A percentile compares a stretch with the other conserved stretches of the same genome.
Evolutionary conservation across 2,113 vertebrate species (phyloP).

Genomic region (Semnornis frantzii): DNA sequence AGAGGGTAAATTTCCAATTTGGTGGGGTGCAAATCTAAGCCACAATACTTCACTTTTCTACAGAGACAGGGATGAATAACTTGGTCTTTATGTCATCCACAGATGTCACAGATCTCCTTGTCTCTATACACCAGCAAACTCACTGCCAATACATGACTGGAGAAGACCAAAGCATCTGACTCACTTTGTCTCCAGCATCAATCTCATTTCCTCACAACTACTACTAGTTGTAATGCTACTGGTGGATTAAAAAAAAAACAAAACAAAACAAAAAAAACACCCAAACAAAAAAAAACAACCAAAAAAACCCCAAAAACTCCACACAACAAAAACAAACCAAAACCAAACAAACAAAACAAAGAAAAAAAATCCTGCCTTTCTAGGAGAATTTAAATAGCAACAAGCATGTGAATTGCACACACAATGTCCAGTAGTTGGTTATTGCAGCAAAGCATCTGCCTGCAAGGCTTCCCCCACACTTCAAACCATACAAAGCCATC

Average conservation of each 20-base stretch:
- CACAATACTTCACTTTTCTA: neutral
- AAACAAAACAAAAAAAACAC: no score
- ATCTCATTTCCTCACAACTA: neutral
- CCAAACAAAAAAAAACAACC: no score
- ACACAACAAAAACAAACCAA: no score
- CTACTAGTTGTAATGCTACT: neutral
- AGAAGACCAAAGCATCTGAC: neutral
- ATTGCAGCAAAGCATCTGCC: neutral
- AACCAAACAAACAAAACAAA: no score
- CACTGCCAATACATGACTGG: neutral
- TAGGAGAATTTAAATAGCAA: neutral
- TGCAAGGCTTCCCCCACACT: neutral
- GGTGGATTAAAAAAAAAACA: neutral
- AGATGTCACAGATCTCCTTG: neutral
- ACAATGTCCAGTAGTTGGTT: neutral
- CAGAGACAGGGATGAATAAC: neutral
- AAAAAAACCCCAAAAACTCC: no score
- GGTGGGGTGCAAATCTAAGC: no score
- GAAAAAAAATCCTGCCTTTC: neutral
- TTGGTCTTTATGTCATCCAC: neutral
- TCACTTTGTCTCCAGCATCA: neutral
- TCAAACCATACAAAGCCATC: neutral
- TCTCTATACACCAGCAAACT: neutral
- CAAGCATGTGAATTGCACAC: neutral
- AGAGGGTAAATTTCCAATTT: no score